Base-by-base conservation (phyloP, 2,888 invertebrate genomes). In the Atherix ibis region DNA sequence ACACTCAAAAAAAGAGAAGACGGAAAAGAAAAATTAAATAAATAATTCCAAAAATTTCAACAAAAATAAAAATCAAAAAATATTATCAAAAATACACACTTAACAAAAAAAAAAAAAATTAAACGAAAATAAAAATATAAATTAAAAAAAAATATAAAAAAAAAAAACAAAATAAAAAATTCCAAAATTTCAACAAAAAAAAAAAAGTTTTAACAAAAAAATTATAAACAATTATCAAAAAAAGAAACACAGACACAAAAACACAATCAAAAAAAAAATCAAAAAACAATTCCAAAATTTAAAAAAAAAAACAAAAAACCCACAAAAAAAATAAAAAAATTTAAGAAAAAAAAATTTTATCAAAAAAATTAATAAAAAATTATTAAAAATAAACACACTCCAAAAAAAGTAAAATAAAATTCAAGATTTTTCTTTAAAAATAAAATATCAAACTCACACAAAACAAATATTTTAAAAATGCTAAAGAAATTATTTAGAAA, bases 61-160 rank as follows among this genome's bases (percentile, higher is more conserved):
- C 10, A 9, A n/a, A 26, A 10, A 26, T 26, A 31, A 38, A 27
- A 33, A 34, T 34, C 17, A 37, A 37, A 28, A 37, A 37, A 37
- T 34, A 34, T 29, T 24, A 15, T 25, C 18, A 18, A 22, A 9
- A 13, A 26, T 3, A 22, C 28, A 29, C 13, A 32, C 8, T 12
- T 4, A 26, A 13, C 13, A 27, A 14, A 13, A 27, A 6, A 12
- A 24, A 15, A 15, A 25, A 31, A 12, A 10, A 27, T 18, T 26
- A 2, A 17, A 17, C 16, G n/a, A 18, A 26, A 10, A 16, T 26
- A 27, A 27, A 16, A 27, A 18, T 17, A 18, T 24, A 28, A 31
- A 31, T 14, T 9, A 27, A 17, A 27, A 4, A 34, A 13, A 27
- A 33, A 18, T 19, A 33, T 18, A 25, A 37, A 26, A 33, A 34